Evolutionary conservation across 2,888 invertebrate species (phyloP), one percentile per base, ranked within the genome.

Genomic region (Nomada ruficornis): DNA sequence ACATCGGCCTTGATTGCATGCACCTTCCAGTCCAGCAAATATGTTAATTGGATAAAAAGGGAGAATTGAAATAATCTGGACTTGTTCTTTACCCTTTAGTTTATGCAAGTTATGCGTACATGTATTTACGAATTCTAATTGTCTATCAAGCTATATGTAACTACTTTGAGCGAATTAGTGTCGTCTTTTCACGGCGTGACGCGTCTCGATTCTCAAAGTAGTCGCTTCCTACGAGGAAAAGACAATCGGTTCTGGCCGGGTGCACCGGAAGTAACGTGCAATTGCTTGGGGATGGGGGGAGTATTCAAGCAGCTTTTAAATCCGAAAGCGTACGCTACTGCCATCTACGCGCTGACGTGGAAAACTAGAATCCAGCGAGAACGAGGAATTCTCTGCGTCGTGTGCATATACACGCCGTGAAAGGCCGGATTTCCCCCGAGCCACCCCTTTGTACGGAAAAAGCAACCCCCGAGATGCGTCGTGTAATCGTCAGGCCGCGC

Each of bases 261-360:
- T 64, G 64, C 63, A 54, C 75, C 63, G 75, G 71, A 70, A 75
- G 70, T 23, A 50, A 0, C 44, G n/a, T n/a, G 59, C 68, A 76
- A 82, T 76, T 76, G 72, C 59, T 11, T 0, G 23, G n/a, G 23
- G 9, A 0, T 20, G 20, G 47, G 20, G 52, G 36, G 20, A 74
- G 72, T 72, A 74, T 67, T 72, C 63, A 52, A 54, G 18, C 54
- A 54, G 77, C 72, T 86, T 87, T 86, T 77, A 86, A 88, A 88
- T 86, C 77, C 64, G 71, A 82, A 89, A 90, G 87, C 77, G 87
- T 80, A 88, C 79, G 80, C 79, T 89, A 86, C 87, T 88, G 91
- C 91, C 90, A 91, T 89, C 91, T 90, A 89, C 86, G 84, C 82
- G 89, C 77, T 73, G 77, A 82, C 80, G 81, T 71, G 77, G 86